Percentiles rank a stretch among this genome's conserved stretches.
Evolutionary conservation across 2,888 invertebrate species (phyloP).

Genomic region (Philereme vetulata): DNA sequence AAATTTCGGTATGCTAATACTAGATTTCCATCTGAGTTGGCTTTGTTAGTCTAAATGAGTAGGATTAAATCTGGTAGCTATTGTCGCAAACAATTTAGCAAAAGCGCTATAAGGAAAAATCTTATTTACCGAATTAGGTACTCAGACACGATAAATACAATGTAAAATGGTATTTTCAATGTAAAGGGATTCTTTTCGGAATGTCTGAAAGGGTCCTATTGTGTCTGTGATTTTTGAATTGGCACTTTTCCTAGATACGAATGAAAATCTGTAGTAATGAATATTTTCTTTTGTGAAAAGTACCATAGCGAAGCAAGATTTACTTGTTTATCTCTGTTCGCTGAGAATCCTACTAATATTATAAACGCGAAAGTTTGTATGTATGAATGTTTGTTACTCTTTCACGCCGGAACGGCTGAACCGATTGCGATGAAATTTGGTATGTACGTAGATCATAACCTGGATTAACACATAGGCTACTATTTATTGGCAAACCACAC

Average conservation of each 20-base stretch:
- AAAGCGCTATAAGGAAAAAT: slow-evolving; percentile 13
- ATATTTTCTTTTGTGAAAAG: no score
- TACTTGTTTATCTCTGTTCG: no score
- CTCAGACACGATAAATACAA: slow-evolving; percentile 23
- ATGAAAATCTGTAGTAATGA: background rate
- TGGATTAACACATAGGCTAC: no score
- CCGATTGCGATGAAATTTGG: no score
- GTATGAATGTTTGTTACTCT: no score
- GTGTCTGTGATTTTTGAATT: slow-evolving; percentile 14
- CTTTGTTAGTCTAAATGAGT: background rate
- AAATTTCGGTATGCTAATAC: background rate
- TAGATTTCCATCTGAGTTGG: background rate
- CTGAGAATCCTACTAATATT: no score
- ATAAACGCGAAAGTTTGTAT: no score
- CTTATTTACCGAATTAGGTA: slow-evolving; percentile 22
- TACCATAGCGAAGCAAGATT: no score
- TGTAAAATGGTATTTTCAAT: slow-evolving; percentile 19
- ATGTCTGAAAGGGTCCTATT: slow-evolving; percentile 14
- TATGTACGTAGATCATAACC: no score
- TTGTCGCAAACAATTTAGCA: slow-evolving; percentile 20
- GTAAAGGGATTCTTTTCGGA: slow-evolving; percentile 17
- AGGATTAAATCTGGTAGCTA: slow-evolving; percentile 5
- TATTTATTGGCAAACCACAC: no score
- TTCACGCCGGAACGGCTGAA: no score
- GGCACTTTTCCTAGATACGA: slow-evolving; percentile 2